Evolutionary conservation across 2,888 invertebrate species (phyloP).

Genomic region (Apamea crenata): DNA sequence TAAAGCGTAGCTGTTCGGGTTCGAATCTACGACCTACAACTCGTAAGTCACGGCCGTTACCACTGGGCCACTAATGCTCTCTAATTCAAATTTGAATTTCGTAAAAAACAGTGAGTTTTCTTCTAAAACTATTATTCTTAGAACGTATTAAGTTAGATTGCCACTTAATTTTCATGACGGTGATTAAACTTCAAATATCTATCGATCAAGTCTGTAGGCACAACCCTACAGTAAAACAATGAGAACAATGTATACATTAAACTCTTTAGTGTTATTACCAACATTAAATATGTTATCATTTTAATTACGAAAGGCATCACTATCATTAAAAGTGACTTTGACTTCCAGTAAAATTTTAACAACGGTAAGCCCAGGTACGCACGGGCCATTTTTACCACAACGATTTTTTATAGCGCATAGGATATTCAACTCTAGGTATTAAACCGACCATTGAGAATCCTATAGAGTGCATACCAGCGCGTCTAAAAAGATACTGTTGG

Average conservation of each 20-base stretch:
- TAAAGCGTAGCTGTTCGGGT: too few species aligned
- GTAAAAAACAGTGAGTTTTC: background rate
- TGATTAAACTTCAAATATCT: background rate
- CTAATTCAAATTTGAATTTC: background rate
- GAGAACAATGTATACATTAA: conserved; percentile 11
- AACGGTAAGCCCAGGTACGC: background rate
- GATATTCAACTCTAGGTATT: background rate
- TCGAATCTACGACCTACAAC: too few species aligned
- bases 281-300: conserved; percentile 26
- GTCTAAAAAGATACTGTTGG: too few species aligned
- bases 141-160: background rate
- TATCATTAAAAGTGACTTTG: conserved; percentile 21
- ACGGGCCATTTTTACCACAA: background rate
- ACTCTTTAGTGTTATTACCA: conserved; percentile 11
- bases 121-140: background rate
- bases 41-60: too few species aligned
- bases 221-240: background rate
- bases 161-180: background rate
- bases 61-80: too few species aligned
- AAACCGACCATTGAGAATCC: background rate
- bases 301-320: conserved; percentile 19
- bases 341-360: conserved; percentile 38
- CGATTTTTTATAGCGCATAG: background rate
- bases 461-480: background rate
- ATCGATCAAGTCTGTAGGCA: background rate